These are phyloP conservation scores for Toxostoma redivivum DNA, from an alignment of 2,113 vertebrate genomes.

Conservation along the genomic window DNA sequence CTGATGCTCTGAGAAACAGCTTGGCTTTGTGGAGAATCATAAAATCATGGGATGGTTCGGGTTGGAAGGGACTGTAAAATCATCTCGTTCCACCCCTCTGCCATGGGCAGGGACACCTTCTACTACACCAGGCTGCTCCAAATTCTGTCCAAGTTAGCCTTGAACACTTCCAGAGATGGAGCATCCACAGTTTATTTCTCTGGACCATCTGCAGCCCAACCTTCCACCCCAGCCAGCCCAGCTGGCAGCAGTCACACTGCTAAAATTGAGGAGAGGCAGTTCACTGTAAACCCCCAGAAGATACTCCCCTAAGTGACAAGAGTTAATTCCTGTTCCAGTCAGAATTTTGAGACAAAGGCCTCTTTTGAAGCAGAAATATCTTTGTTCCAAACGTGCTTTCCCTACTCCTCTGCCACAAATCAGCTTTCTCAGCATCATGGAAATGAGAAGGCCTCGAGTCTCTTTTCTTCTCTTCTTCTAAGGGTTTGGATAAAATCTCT, in stretches of 20 bases:
- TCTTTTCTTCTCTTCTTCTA: background rate
- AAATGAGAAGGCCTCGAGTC: background rate
- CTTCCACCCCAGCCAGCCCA: background rate
- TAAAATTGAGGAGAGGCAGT: background rate
- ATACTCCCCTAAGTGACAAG: background rate
- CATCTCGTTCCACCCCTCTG: background rate
- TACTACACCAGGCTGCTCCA: background rate
- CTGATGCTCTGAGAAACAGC: background rate
- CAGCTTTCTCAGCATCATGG: background rate
- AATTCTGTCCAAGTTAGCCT: background rate
- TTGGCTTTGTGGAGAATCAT: background rate
- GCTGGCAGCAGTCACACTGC: background rate
- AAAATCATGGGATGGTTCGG: background rate
- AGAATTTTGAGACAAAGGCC: background rate
- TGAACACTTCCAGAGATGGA: background rate
- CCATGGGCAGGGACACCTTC: background rate
- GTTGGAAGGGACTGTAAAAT: background rate
- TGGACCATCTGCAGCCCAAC: background rate
- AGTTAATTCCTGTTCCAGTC: background rate
- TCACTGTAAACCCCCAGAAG: background rate
- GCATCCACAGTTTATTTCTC: background rate
- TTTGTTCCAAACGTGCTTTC: background rate
- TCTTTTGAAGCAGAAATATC: background rate
- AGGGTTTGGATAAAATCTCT: background rate
- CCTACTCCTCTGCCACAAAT: background rate